Base-by-base conservation (phyloP, 2,888 invertebrate species). In the Monoplex corrugatus region DNA sequence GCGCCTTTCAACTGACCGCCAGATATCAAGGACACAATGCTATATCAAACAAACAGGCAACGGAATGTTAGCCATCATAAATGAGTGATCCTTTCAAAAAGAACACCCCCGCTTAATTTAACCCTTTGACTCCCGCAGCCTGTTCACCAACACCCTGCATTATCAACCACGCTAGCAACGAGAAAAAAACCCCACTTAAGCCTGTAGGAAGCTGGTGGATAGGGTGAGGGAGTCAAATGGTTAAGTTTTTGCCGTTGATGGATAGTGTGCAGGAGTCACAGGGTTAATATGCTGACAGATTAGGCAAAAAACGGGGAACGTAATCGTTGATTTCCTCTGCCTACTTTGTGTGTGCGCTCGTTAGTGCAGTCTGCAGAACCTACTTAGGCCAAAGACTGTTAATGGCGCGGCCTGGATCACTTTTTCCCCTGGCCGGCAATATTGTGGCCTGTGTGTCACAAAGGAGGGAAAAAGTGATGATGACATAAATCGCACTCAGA, bases 231-330 rank as follows among this genome's bases (percentile, higher is more conserved):
- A n/a, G n/a, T n/a, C n/a, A n/a, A n/a, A n/a, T n/a, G n/a, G n/a
- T n/a, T n/a, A n/a, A n/a, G n/a, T n/a, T n/a, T n/a, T n/a, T n/a
- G n/a, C n/a, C n/a, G n/a, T n/a, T n/a, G n/a, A n/a, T n/a, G n/a
- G n/a, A n/a, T n/a, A n/a, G n/a, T n/a, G n/a, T n/a, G n/a, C n/a
- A n/a, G n/a, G n/a, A n/a, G n/a, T n/a, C n/a, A n/a, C n/a, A n/a
- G n/a, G n/a, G n/a, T n/a, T n/a, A n/a, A 75, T 75, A 38, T 35
- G 16, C 19, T 35, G 35, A 75, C 75, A 75, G 75, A 75, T 75
- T 75, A 75, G 23, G 75, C 75, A 35, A 35, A 38, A 75, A n/a
- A n/a, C 38, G n/a, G 75, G 75, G 75, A 75, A 38, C 75, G 38
- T 75, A 38, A 75, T 75, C 75, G 75, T 75, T 75, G 38, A 38